phyloP scores from a whole-genome alignment of 2,888 invertebrate species.

The Myopa tessellatipennis region DNA sequence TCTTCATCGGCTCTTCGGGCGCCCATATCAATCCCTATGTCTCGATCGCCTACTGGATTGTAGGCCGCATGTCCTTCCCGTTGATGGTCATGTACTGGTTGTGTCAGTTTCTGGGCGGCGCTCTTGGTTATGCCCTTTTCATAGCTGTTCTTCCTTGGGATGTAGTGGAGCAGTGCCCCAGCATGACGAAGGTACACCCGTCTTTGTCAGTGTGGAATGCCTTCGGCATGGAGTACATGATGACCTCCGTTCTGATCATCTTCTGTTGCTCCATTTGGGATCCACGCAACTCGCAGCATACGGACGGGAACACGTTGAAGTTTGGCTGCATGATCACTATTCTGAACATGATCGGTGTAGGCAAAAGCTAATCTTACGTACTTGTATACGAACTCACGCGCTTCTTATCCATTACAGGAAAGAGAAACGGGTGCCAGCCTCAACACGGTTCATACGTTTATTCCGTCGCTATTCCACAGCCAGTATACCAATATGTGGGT shows the following conservation, averaged over 20 bases:
- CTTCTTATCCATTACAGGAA: background rate
- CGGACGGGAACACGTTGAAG: background rate
- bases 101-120: slow-evolving; percentile 35
- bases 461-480: slow-evolving; percentile 77
- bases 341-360: slow-evolving; percentile 6
- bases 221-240: slow-evolving; percentile 3
- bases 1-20: slow-evolving; percentile 41
- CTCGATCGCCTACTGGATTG: slow-evolving; percentile 33
- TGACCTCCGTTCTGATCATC: slow-evolving; percentile 27
- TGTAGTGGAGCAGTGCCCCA: background rate
- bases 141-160: slow-evolving; percentile 19
- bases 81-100: slow-evolving; percentile 28
- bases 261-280: slow-evolving; percentile 40
- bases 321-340: background rate
- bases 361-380: background rate
- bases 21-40: slow-evolving; percentile 43
- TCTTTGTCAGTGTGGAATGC: background rate
- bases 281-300: slow-evolving; percentile 22
- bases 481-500: slow-evolving; percentile 77
- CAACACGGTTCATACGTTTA: slow-evolving; percentile 78
- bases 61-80: slow-evolving; percentile 24
- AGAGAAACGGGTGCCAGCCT: slow-evolving; percentile 74
- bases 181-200: background rate
- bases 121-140: slow-evolving; percentile 39
- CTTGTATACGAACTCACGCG: background rate